A percentile compares a stretch with the other conserved stretches of the same genome.
Conservation (phyloP, 2,888 invertebrate genomes). For the Ashinkailepas kermadecensis region DNA sequence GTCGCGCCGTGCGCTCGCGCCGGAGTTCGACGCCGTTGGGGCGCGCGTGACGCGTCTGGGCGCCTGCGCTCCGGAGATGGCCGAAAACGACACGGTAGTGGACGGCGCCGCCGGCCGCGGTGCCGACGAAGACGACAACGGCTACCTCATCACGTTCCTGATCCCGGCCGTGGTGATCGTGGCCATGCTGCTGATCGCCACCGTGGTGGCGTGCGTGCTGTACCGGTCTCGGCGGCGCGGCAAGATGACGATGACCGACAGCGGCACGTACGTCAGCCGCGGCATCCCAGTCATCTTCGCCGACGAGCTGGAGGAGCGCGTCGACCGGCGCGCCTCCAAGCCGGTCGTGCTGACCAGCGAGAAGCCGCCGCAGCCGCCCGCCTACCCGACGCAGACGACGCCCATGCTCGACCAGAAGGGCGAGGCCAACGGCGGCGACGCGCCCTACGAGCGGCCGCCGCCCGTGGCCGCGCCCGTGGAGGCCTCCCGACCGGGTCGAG, state of each 20-base stretch:
- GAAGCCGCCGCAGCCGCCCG: slow-evolving; percentile 79
- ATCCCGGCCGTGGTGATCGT: slow-evolving; percentile 76
- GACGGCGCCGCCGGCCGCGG: slow-evolving; percentile 40
- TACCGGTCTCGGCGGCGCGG: slow-evolving; percentile 59
- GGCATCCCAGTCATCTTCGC: slow-evolving; percentile 87
- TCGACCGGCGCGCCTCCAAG: slow-evolving; percentile 52
- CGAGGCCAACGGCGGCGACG: slow-evolving; percentile 32
- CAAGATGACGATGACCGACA: slow-evolving; percentile 69
- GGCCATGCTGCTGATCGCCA: slow-evolving; percentile 76
- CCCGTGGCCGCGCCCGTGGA: slow-evolving; percentile 70
- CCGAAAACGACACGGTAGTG: background rate
- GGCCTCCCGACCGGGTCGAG: slow-evolving; percentile 54
- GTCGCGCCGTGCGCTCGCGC: slow-evolving; percentile 37
- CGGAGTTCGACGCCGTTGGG: slow-evolving; percentile 34
- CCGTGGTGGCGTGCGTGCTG: slow-evolving; percentile 77
- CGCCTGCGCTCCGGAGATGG: slow-evolving; percentile 35
- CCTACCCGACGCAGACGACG: slow-evolving; percentile 32
- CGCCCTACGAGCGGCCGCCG: slow-evolving; percentile 74
- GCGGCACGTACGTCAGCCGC: slow-evolving; percentile 51
- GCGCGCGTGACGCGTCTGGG: slow-evolving; percentile 34
- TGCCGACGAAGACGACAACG: slow-evolving; percentile 37
- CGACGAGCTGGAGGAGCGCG: slow-evolving; percentile 79
- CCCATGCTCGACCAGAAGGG: slow-evolving; percentile 30
- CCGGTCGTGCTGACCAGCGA: slow-evolving; percentile 92
- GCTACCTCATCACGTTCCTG: slow-evolving; percentile 63